Evolutionary conservation across 2,797 vertebrate species (phyloP), one percentile per base, ranked within the genome.

Genomic region (Nasua narica): DNA sequence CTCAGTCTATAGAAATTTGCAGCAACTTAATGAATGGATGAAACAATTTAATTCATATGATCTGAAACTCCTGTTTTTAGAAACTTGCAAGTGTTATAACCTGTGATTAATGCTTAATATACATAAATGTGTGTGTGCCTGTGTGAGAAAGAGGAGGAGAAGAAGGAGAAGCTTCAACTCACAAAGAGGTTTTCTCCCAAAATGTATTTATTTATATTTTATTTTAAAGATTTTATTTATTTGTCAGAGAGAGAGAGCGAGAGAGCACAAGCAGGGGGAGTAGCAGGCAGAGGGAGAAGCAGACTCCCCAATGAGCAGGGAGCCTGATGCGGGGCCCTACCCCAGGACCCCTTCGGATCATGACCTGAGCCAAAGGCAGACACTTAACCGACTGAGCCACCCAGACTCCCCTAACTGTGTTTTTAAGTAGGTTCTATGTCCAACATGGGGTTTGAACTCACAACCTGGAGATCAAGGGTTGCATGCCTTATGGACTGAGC

Each of bases 31-130:
- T 15, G 13, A 43, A 72, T 32, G 27, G 83, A 84, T 23, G n/a
- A 84, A 84, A 37, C 23, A 52, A 87, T 35, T 74, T 56, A 67
- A 76, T 43, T n/a, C 13, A 54, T 23, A 56, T 74, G 54, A 90
- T 69, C 74, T 43, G 67, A 85, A 85, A 91, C 29, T 95, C 70
- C 14, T 46, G 37, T 23, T 87, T 90, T 94, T 92, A 84, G 70
- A 88, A 85, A 91, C 58, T 35, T 54, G 5, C 60, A 90, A 90
- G n/a, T 18, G 77, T 82, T 70, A 35, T 56, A 37, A 19, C 18
- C 58, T 95, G 89, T 81, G 56, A 79, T 76, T 81, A 86, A 81
- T 79, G 67, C 40, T 52, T 79, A 29, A 35, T 50, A 50, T 46
- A 21, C 25, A 13, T 79, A 27, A 4, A 29, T 14, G 15, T 32